Evolutionary conservation across 2,888 invertebrate genomes (phyloP).

Genomic region (Calameuta idolon): DNA sequence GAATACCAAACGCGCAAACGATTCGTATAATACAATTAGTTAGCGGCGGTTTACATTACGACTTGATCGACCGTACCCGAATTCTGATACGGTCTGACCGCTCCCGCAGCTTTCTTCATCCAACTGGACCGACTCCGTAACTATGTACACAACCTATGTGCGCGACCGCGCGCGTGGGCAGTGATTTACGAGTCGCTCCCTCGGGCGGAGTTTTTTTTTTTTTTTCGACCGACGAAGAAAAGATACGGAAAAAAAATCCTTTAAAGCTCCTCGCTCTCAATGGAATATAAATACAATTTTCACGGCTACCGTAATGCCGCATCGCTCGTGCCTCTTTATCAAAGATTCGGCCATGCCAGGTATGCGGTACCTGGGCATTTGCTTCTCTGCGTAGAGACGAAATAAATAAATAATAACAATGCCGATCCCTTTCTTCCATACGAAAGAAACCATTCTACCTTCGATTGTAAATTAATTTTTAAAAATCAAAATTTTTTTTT

Average conservation of each 20-base stretch:
- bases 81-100: slow-evolving; percentile 11
- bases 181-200: slow-evolving; percentile 51
- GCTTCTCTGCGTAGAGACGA: background rate
- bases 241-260: background rate
- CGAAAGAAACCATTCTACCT: background rate
- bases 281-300: slow-evolving; percentile 56
- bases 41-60: slow-evolving; percentile 1
- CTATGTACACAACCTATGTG: background rate
- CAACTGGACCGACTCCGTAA: background rate
- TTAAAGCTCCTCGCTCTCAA: slow-evolving; percentile 48
- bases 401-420: background rate
- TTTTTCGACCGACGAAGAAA: slow-evolving; percentile 17
- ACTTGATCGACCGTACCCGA: slow-evolving; percentile 11
- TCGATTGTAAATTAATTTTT: too few relatives aligned
- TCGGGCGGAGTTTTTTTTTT: slow-evolving; percentile 18
- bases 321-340: background rate
- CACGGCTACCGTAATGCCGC: slow-evolving; percentile 40
- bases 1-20: background rate
- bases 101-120: slow-evolving; percentile 15
- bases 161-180: slow-evolving; percentile 39
- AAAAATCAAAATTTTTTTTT: background rate
- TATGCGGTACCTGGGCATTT: background rate
- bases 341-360: background rate
- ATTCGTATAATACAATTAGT: slow-evolving; percentile 9
- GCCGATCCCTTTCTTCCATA: background rate